Percentiles rank a stretch among this genome's conserved stretches.
phyloP scores from a whole-genome alignment of 2,888 invertebrate species.

The Ditula angustiorana region DNA sequence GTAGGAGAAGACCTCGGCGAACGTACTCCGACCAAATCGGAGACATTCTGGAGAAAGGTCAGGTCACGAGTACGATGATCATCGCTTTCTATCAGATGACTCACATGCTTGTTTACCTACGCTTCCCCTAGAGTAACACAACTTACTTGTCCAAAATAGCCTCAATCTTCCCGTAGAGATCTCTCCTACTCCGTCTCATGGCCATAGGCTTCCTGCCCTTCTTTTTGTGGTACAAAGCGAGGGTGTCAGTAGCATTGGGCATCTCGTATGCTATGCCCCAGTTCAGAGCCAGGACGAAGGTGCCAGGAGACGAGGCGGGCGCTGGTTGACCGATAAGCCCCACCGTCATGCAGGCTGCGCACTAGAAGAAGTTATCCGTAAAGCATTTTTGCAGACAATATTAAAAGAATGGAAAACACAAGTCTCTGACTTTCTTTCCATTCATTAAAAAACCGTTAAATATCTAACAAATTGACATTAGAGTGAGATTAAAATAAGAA shows the following conservation, averaged over 20 bases:
- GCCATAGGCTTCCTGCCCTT: slow-evolving; percentile 70
- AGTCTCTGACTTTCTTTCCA: no score
- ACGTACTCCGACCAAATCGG: no score
- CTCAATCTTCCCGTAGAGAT: slow-evolving; percentile 89
- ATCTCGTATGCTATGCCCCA: slow-evolving; percentile 89
- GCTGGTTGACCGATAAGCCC: slow-evolving; percentile 85
- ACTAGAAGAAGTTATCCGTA: slow-evolving; percentile 53
- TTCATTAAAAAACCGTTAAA: no score
- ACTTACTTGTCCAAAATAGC: slow-evolving; percentile 89
- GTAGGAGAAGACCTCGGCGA: no score
- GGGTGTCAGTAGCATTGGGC: slow-evolving; percentile 83
- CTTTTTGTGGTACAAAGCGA: slow-evolving; percentile 60
- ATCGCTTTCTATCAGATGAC: no score
- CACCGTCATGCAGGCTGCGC: slow-evolving; percentile 87
- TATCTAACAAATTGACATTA: no score
- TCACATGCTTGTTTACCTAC: background rate
- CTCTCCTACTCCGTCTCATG: slow-evolving; percentile 87
- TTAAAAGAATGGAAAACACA: background rate
- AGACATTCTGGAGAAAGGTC: no score
- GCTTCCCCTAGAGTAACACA: background rate
- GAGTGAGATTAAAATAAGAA: no score
- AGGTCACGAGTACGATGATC: no score
- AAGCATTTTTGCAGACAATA: background rate
- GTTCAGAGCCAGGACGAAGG: slow-evolving; percentile 88
- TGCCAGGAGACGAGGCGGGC: slow-evolving; percentile 75